Evolutionary conservation across 2,797 vertebrate species (phyloP).

Genomic region (Neosalanx taihuensis): DNA sequence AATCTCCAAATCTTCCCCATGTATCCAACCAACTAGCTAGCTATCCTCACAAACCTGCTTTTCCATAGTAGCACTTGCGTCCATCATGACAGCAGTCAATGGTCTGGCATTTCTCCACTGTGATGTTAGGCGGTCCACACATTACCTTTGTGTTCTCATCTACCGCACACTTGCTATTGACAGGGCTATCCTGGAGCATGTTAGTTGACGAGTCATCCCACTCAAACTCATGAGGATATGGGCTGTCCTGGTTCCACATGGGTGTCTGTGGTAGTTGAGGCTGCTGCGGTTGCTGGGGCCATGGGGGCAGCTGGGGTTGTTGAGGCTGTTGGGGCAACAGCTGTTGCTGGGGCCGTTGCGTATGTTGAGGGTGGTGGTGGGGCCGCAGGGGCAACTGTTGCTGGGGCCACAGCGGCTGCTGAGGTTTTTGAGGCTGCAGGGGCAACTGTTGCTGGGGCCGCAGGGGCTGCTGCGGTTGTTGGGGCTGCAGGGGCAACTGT

Average conservation of each 20-base stretch:
- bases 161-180: conserved; percentile 26
- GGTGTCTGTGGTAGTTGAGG: not conserved
- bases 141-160: conserved; percentile 51
- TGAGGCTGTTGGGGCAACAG: not conserved
- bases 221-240: not conserved
- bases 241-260: not conserved
- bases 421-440: too few relatives aligned
- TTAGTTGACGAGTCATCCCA: too few relatives aligned
- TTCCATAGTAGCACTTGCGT: conserved; percentile 66
- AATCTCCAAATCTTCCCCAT: not conserved
- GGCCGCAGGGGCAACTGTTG: not conserved
- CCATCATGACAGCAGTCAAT: conserved; percentile 71
- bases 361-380: not conserved
- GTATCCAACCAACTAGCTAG: not conserved
- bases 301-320: not conserved
- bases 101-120: conserved; percentile 53
- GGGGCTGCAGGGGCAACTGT: too few relatives aligned
- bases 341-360: not conserved
- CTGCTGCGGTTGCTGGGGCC: not conserved
- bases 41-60: conserved; percentile 56
- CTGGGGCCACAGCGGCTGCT: not conserved
- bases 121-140: conserved; percentile 60
- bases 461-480: too few relatives aligned
- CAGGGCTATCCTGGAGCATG: not conserved
- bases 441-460: too few relatives aligned